These are phyloP conservation scores for Morpho helenor DNA, from an alignment of 2,888 invertebrate genomes.

Conservation along the genomic window DNA sequence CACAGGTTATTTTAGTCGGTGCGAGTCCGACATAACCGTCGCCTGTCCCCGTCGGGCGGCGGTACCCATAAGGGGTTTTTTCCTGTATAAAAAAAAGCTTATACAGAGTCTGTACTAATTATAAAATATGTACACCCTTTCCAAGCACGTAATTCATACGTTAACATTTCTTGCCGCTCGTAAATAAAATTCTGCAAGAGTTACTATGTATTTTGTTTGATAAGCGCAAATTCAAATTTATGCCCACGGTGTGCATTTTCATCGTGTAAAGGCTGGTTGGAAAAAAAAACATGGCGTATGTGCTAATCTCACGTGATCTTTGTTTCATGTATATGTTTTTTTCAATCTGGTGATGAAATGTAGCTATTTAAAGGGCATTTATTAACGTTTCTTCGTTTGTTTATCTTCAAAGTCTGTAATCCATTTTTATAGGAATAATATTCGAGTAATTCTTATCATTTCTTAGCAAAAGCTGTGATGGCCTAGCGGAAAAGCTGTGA, in stretches of 20 bases:
- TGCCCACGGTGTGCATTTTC: slow-evolving; percentile 63
- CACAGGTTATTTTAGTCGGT: too few relatives aligned
- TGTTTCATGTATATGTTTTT: slow-evolving; percentile 32
- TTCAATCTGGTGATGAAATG: slow-evolving; percentile 39
- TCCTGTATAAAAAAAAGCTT: too few relatives aligned
- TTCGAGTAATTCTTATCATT: too few relatives aligned
- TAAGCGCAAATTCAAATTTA: slow-evolving; percentile 73
- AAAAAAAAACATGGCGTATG: slow-evolving; percentile 54
- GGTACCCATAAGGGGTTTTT: too few relatives aligned
- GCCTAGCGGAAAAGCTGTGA: too few relatives aligned
- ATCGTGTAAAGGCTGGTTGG: slow-evolving; percentile 56
- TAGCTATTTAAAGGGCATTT: background rate
- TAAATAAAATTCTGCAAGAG: slow-evolving; percentile 56
- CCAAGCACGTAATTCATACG: slow-evolving; percentile 9
- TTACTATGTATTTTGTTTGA: slow-evolving; percentile 64
- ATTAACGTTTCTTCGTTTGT: too few relatives aligned
- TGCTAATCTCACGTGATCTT: slow-evolving; percentile 70
- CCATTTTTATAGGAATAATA: too few relatives aligned
- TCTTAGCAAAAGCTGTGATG: too few relatives aligned
- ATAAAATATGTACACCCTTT: slow-evolving; percentile 1
- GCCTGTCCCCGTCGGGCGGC: too few relatives aligned
- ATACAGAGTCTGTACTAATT: background rate
- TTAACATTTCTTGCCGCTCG: slow-evolving; percentile 34
- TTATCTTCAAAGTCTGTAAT: too few relatives aligned
- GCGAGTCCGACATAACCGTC: too few relatives aligned